Evolutionary conservation across 2,888 invertebrate species (phyloP).

Genomic region (Malacosoma neustria): DNA sequence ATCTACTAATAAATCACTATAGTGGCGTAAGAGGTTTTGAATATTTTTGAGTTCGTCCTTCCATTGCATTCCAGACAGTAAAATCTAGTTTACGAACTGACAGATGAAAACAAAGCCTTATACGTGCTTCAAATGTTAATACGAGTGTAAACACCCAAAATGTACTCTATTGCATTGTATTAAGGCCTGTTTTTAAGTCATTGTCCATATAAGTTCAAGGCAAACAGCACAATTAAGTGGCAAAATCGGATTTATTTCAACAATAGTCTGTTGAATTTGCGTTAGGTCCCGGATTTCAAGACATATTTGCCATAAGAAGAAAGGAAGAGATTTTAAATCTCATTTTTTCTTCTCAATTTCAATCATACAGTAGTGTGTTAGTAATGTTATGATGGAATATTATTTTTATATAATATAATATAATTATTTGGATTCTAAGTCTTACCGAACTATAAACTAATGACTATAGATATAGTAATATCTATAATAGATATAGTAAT

Average conservation of each 20-base stretch:
- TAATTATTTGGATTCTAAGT: too few relatives aligned
- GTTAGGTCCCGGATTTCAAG: not conserved
- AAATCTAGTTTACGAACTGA: slow-evolving; percentile 8
- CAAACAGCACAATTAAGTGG: slow-evolving; percentile 3
- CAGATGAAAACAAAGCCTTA: slow-evolving; percentile 6
- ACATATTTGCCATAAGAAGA: too few relatives aligned
- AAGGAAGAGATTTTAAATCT: too few relatives aligned
- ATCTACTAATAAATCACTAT: too few relatives aligned
- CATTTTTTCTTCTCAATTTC: too few relatives aligned
- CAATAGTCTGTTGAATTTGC: not conserved
- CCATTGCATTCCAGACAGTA: slow-evolving; percentile 1
- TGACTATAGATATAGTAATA: too few relatives aligned
- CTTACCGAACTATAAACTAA: too few relatives aligned
- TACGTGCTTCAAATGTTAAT: slow-evolving; percentile 8
- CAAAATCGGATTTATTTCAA: not conserved
- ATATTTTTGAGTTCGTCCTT: not conserved
- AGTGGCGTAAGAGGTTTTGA: too few relatives aligned
- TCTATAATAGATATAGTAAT: too few relatives aligned
- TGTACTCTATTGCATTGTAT: not conserved
- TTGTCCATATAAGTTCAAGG: slow-evolving; percentile 2
- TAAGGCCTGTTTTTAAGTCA: not conserved
- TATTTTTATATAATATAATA: too few relatives aligned
- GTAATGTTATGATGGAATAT: too few relatives aligned
- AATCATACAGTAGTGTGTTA: too few relatives aligned
- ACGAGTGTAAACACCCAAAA: not conserved